A percentile compares a stretch with the other conserved stretches of the same genome.
Conservation (phyloP, 2,888 invertebrate genomes). For the Drymonia ruficornis region DNA sequence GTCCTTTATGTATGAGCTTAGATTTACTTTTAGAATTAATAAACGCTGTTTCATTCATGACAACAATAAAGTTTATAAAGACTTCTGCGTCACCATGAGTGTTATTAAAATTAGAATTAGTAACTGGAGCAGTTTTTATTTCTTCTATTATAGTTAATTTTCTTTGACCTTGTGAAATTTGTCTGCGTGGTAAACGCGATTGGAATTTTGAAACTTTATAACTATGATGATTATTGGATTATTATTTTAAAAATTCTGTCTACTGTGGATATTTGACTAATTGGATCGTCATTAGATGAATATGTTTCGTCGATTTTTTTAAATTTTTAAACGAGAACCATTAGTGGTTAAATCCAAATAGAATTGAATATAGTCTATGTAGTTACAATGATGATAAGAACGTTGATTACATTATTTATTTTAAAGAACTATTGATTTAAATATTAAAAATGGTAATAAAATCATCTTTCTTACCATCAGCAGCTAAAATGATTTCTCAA, state of each 20-base stretch:
- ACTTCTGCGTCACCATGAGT: too few species aligned
- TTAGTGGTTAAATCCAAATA: neutral
- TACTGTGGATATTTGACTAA: too few species aligned
- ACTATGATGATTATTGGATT: too few species aligned
- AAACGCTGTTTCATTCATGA: slow-evolving; percentile 26
- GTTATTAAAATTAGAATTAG: neutral
- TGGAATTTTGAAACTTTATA: too few species aligned
- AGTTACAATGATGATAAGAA: neutral
- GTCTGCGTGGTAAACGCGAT: too few species aligned
- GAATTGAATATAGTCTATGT: neutral
- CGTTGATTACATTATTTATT: neutral
- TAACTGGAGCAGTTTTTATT: neutral
- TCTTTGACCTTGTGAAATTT: too few species aligned
- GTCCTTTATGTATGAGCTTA: slow-evolving; percentile 57
- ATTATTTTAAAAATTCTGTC: too few species aligned
- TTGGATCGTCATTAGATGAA: neutral
- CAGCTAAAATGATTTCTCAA: neutral
- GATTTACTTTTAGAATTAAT: slow-evolving; percentile 40
- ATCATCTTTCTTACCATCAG: neutral
- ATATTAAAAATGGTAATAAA: neutral
- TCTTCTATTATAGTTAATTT: neutral
- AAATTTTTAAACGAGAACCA: neutral
- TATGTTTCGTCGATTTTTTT: neutral
- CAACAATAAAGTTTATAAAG: too few species aligned
- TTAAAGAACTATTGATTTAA: neutral